phyloP scores from a whole-genome alignment of 2,888 invertebrate species.

The Drosophila buzzatii region DNA sequence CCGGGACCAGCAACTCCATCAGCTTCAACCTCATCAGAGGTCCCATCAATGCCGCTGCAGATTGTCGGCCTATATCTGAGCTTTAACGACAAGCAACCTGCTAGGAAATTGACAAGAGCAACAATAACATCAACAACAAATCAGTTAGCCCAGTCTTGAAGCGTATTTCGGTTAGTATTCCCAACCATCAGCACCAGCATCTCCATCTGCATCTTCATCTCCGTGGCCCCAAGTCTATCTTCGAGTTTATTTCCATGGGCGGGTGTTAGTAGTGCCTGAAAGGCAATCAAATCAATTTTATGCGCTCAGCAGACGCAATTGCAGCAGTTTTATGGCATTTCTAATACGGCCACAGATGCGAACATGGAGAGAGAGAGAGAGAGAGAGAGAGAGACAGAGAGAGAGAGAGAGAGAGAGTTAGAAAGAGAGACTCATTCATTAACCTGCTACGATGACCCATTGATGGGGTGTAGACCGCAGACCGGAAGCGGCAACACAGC shows the following conservation, averaged over 20 bases:
- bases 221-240: background rate
- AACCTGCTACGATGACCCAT: constrained; percentile 51
- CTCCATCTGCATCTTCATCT: constrained; percentile 16
- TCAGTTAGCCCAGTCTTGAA: constrained; percentile 52
- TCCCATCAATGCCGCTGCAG: constrained; percentile 16
- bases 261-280: constrained; percentile 47
- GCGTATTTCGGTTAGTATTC: constrained; percentile 59
- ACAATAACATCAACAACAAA: constrained; percentile 33
- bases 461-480: constrained; percentile 70
- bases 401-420: background rate
- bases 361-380: constrained; percentile 1
- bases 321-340: constrained; percentile 72
- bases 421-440: constrained; percentile 53
- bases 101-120: constrained; percentile 43
- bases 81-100: constrained; percentile 68
- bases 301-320: constrained; percentile 55
- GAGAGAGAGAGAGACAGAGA: background rate
- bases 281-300: constrained; percentile 78
- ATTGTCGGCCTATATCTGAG: constrained; percentile 61
- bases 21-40: constrained; percentile 36
- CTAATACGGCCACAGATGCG: constrained; percentile 57
- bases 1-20: constrained; percentile 48
- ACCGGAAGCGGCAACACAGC: constrained; percentile 67
- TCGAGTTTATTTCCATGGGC: constrained; percentile 31
- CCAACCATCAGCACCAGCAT: constrained; percentile 18